Evolutionary conservation across 2,113 vertebrate genomes (phyloP).

Genomic region (Gallinago undulata): DNA sequence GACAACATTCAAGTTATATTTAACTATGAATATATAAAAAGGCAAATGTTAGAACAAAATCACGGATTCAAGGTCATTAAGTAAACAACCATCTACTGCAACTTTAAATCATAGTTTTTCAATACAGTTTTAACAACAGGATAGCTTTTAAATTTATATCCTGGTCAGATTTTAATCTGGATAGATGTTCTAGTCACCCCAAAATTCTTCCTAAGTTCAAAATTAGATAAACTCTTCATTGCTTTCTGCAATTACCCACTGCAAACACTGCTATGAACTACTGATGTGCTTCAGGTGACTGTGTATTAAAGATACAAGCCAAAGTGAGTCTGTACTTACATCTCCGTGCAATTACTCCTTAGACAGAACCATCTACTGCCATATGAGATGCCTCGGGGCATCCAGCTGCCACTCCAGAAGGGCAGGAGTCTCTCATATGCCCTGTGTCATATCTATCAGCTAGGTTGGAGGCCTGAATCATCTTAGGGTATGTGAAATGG

Average conservation of each 20-base stretch:
- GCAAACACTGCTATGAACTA: background rate
- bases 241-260: background rate
- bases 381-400: background rate
- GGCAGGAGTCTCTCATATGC: background rate
- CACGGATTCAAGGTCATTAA: conserved; percentile 25
- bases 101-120: background rate
- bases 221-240: background rate
- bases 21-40: conserved; percentile 61
- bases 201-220: background rate
- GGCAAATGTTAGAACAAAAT: conserved; percentile 34
- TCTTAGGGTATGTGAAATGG: background rate
- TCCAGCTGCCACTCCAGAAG: conserved; percentile 23
- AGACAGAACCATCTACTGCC: background rate
- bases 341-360: background rate
- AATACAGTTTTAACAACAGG: background rate
- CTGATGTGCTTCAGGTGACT: background rate
- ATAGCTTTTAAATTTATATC: background rate
- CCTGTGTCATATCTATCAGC: background rate
- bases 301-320: background rate
- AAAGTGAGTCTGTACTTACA: background rate
- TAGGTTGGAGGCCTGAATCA: background rate
- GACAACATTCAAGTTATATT: conserved; percentile 63
- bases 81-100: background rate
- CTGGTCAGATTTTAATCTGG: background rate
- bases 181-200: background rate